phyloP scores from a whole-genome alignment of 2,888 invertebrate species.

The Oscheius sp. region DNA sequence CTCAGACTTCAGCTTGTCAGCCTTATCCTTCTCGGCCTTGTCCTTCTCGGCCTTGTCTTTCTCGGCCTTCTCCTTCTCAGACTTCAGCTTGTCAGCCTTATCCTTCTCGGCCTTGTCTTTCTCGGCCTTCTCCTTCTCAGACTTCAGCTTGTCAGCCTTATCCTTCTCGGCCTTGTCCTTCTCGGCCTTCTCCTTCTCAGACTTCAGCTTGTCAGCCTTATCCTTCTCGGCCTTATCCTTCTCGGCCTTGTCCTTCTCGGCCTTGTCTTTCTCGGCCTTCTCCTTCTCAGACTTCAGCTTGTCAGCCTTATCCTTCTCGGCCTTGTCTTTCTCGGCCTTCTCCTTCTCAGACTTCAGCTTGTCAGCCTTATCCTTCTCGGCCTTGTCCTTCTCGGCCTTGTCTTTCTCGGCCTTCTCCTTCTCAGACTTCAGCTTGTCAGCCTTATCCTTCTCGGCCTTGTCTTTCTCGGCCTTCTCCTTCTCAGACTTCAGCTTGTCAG shows the following conservation, averaged over 20 bases:
- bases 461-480: slow-evolving; percentile 27
- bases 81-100: slow-evolving; percentile 15
- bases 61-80: slow-evolving; percentile 4
- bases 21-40: not conserved
- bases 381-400: slow-evolving; percentile 29
- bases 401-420: slow-evolving; percentile 32
- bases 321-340: slow-evolving; percentile 16
- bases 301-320: slow-evolving; percentile 21
- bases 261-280: slow-evolving; percentile 23
- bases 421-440: slow-evolving; percentile 30
- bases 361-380: slow-evolving; percentile 27
- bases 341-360: slow-evolving; percentile 29
- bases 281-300: slow-evolving; percentile 21
- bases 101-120: slow-evolving; percentile 11
- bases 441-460: slow-evolving; percentile 26
- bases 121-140: slow-evolving; percentile 17
- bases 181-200: slow-evolving; percentile 13
- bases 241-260: slow-evolving; percentile 10
- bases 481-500: slow-evolving; percentile 28
- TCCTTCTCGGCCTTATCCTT: slow-evolving; percentile 1
- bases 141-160: not conserved
- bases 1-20: not conserved
- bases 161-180: slow-evolving; percentile 17
- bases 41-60: slow-evolving; percentile 14
- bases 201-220: not conserved